phyloP scores from a whole-genome alignment of 2,888 invertebrate genomes.

The Strigamia maritima region DNA sequence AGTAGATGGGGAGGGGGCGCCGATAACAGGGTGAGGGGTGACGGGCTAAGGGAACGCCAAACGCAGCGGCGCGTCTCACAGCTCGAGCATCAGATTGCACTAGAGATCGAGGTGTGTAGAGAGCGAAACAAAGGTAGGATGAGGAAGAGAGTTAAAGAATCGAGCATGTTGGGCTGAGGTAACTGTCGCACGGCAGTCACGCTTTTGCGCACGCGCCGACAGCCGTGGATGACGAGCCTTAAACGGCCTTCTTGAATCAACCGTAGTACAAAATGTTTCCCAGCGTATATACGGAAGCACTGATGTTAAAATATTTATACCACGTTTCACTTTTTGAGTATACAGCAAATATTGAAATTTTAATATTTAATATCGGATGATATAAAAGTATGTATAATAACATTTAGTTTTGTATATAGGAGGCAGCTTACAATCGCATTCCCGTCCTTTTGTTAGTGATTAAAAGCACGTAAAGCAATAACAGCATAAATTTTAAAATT shows the following conservation, averaged over 20 bases:
- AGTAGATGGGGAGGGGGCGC: conserved; percentile 31
- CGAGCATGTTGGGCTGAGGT: conserved; percentile 29
- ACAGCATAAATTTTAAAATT: no score
- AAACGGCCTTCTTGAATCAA: conserved; percentile 19
- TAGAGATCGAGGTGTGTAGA: conserved; percentile 31
- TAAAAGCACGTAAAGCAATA: no score
- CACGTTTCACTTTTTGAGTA: neutral
- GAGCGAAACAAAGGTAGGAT: conserved; percentile 21
- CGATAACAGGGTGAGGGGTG: conserved; percentile 34
- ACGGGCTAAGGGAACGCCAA: conserved; percentile 32
- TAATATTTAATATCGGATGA: neutral
- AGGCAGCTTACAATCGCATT: no score
- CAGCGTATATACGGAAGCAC: neutral
- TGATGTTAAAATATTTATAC: neutral
- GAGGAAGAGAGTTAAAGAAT: conserved; percentile 13
- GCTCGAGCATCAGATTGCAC: conserved; percentile 31
- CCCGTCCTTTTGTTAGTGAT: no score
- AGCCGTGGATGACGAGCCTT: conserved; percentile 32
- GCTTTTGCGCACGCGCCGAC: conserved; percentile 25
- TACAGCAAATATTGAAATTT: neutral
- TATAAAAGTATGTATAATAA: neutral
- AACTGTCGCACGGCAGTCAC: conserved; percentile 32
- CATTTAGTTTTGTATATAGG: no score
- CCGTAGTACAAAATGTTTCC: neutral
- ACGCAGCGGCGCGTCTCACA: conserved; percentile 34